Conservation (phyloP, 1,140 invertebrate genomes). For the Agrilus planipennis region DNA sequence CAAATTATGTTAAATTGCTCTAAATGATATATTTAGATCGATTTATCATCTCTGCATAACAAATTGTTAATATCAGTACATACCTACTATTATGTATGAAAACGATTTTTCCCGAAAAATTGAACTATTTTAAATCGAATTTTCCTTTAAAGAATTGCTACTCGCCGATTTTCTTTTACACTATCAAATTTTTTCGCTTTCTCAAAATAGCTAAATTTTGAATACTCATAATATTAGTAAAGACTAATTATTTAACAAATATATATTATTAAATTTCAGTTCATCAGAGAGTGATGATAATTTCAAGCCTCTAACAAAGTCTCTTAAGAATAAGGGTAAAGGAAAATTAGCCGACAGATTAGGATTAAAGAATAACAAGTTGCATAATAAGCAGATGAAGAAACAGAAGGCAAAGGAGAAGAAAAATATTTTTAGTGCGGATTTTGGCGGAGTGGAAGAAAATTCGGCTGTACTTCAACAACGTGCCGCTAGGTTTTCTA, state of each 20-base stretch:
- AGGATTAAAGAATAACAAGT: slow-evolving; percentile 29
- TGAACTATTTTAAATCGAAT: too few relatives aligned
- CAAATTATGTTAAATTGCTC: too few relatives aligned
- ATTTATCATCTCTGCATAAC: too few relatives aligned
- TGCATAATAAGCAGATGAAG: slow-evolving; percentile 32
- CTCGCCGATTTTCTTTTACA: too few relatives aligned
- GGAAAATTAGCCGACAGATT: slow-evolving; percentile 30
- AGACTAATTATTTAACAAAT: background rate
- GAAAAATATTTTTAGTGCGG: slow-evolving; percentile 56
- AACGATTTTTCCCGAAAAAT: too few relatives aligned
- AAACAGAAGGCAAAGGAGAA: slow-evolving; percentile 42
- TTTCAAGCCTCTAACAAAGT: slow-evolving; percentile 32
- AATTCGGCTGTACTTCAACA: slow-evolving; percentile 66
- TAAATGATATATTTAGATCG: too few relatives aligned
- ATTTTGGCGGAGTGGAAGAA: slow-evolving; percentile 53
- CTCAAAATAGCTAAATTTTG: background rate
- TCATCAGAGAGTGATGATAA: slow-evolving; percentile 30
- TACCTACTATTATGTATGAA: too few relatives aligned
- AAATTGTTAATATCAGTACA: too few relatives aligned
- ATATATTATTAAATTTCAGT: slow-evolving; percentile 22
- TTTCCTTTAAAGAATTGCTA: too few relatives aligned
- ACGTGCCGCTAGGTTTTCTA: slow-evolving; percentile 64
- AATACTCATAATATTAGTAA: background rate
- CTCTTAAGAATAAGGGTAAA: slow-evolving; percentile 38
- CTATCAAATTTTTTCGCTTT: too few relatives aligned